Evolutionary conservation across 2,113 vertebrate genomes (phyloP), one percentile per base, ranked within the genome.

Genomic region (Poeciliopsis turrubarensis): DNA sequence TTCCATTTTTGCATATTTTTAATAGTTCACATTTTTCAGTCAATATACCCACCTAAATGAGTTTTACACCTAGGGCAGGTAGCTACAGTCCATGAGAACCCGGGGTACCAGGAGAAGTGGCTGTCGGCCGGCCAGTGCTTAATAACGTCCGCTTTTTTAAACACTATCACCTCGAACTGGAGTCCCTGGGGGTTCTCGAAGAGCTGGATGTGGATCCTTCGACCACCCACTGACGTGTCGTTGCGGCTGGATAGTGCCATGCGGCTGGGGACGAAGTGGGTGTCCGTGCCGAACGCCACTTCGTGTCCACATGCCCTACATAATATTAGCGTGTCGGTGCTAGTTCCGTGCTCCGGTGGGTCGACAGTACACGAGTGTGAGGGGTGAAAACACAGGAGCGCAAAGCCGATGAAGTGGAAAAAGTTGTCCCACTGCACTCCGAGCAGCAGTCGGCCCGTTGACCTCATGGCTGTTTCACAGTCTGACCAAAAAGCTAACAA

Each of bases 101-200:
- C 91, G 0, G 78, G 85, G 73, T 85, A 88, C 92, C 80, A 91
- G 15, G 86, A 87, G 78, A 87, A 93, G 64, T 14, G 82, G 1
- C 69, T 41, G 0, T 92, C 92, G 1, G 93, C 92, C 0, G 93
- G 94, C 92, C 93, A 93, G 29, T 90, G 92, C 62, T 76, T 87
- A 14, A 72, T 67, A 0, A 93, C 91, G 0, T 91, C 89, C 0
- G 90, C 93, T 6, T 54, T 86, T 64, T 73, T 86, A 72, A 93
- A 92, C 9, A 91, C 93, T 2, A 91, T 71, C 14, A 92, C 92
- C 66, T 94, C 92, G 19, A 95, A 95, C 60, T 65, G 90, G 63
- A 79, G 81, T 1, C 92, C 94, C 5, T 93, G 90, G 0, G 93
- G 94, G 76, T 94, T 90, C 41, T 92, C 86, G n/a, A 91, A 89